Evolutionary conservation across 2,888 invertebrate species (phyloP), one percentile per base, ranked within the genome.

Genomic region (Ischnus inquisitorius): DNA sequence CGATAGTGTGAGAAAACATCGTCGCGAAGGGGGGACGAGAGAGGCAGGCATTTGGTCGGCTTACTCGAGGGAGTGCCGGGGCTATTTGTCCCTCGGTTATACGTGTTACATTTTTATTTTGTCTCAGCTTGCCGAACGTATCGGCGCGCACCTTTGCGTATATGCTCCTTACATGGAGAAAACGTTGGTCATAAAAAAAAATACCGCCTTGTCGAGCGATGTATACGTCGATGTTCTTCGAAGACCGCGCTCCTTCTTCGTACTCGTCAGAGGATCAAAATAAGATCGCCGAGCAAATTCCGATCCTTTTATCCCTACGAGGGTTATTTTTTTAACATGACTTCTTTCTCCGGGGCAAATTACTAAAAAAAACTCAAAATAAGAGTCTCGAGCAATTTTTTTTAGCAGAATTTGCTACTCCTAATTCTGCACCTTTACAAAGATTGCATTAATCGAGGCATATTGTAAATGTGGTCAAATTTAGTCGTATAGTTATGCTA

Each of bases 181-280:
- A 60, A 12, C 25, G 14, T 1, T n/a, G n/a, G 62, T 64, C 75
- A 74, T 68, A 75, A 71, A 60, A 34, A 75, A 71, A 83, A 80
- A 75, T 51, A 51, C 34, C 48, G 64, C 64, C 25, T 60, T 25
- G 60, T 39, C 64, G 64, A 16, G 19, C 64, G 57, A 41, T n/a
- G 64, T 22, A 12, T 54, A 54, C 22, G 43, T 71, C 22, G 14
- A 57, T 71, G 46, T 12, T 25, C 28, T 60, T 60, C 60, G 2
- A 25, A 60, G 60, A 25, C 60, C 8, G 22, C 57, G 57, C 57
- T 57, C 4, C 25, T 14, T 22, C 28, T 14, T 76, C 86, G 86
- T 87, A 91, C 89, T n/a, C 88, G 90, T 90, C 87, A 88, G 86
- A 89, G 88, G 89, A 88, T 89, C 88, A 82, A 87, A 90, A 88